Evolutionary conservation across 2,113 vertebrate genomes (phyloP), one percentile per base, ranked within the genome.

Genomic region (Hydrolagus affinis): DNA sequence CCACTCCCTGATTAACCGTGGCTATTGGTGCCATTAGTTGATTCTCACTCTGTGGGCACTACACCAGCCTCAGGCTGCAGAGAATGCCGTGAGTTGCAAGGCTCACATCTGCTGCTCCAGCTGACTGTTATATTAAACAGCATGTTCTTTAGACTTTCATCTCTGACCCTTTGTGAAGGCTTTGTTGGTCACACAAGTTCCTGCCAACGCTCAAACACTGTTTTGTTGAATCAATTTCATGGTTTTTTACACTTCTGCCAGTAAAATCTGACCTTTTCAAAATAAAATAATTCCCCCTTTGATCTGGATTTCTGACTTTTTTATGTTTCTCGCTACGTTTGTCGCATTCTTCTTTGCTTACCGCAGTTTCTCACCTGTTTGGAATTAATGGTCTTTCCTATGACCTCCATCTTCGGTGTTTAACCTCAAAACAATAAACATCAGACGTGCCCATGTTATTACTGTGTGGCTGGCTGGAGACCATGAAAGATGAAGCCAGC

Each of bases 201-300:
- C 66, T 66, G 25, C 78, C 19, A 30, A 30, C 66, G 60, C 66
- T 28, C 62, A 66, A 28, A 62, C 60, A 68, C 60, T 23, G 60
- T 66, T 66, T 83, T 66, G 28, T 28, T 83, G 62, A 83, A 83
- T 68, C 62, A 83, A 83, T 83, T 83, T 83, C 78, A 83, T 83
- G 78, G 78, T 68, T 28, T 68, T 83, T 83, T 62, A 83, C 60
- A 83, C 78, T 83, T 83, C 25, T 66, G 78, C 78, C 62, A 83
- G 78, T 83, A 83, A 83, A 83, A 83, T 32, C 66, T 83, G 78
- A 83, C 78, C 78, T 83, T 83, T 83, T 66, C 78, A 83, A 83
- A 83, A 83, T 83, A 83, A 83, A 83, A 83, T 83, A 30, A 64
- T 83, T 83, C 8, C 60, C 78, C 66, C 78, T 83, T 83, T 83